Evolutionary conservation across 2,113 vertebrate genomes (phyloP).

Genomic region (Mastomys natalensis): DNA sequence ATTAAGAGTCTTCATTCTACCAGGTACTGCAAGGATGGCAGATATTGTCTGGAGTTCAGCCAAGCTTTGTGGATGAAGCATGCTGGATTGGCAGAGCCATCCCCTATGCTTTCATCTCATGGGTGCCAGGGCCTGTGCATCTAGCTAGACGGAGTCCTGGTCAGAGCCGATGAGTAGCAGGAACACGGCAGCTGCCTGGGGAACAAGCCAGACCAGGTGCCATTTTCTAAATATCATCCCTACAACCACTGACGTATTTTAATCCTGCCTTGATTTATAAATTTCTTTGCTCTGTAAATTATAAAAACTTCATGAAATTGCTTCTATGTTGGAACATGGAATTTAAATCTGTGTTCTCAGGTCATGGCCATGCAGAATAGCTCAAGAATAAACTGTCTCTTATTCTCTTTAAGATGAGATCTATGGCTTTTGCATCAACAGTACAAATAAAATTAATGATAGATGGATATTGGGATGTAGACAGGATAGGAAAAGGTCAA

Average conservation of each 20-base stretch:
- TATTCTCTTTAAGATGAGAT: not conserved
- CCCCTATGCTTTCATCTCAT: no score
- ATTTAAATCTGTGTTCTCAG: not conserved
- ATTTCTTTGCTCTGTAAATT: not conserved
- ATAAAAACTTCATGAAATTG: not conserved
- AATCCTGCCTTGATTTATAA: not conserved
- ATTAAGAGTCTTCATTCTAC: no score
- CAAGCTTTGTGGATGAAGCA: no score
- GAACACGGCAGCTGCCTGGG: no score
- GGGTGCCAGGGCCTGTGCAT: no score
- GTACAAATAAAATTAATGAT: constrained; percentile 20
- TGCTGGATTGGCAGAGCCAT: no score
- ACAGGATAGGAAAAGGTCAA: not conserved
- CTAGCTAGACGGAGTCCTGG: no score
- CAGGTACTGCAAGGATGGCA: no score
- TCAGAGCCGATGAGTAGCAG: no score
- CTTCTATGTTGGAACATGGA: not conserved
- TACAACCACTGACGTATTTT: not conserved
- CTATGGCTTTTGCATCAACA: not conserved
- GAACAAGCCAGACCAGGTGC: no score
- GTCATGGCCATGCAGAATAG: not conserved
- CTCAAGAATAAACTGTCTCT: not conserved
- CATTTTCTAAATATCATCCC: no score
- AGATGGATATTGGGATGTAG: not conserved
- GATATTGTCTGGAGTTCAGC: no score